phyloP scores from a whole-genome alignment of 1,140 invertebrate genomes.

The Neodiprion fabricii region DNA sequence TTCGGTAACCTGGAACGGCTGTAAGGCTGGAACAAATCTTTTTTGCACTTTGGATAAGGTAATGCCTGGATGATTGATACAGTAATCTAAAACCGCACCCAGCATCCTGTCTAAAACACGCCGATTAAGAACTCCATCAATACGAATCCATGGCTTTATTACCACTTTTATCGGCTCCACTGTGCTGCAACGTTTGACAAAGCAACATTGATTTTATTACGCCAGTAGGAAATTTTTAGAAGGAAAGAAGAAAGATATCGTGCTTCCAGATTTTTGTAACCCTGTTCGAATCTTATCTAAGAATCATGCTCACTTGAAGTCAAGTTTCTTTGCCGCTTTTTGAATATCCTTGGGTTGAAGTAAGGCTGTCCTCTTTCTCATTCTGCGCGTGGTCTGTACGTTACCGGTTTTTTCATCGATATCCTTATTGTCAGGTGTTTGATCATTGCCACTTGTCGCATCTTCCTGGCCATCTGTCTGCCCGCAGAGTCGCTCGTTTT shows the following conservation, averaged over 20 bases:
- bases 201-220: constrained; percentile 16
- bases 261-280: constrained; percentile 13
- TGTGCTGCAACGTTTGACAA: constrained; percentile 42
- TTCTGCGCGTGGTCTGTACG: constrained; percentile 25
- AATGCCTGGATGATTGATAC: constrained; percentile 68
- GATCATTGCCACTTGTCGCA: constrained; percentile 19
- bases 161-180: constrained; percentile 56
- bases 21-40: constrained; percentile 63
- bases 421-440: constrained; percentile 30
- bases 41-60: constrained; percentile 62
- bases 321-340: constrained; percentile 47
- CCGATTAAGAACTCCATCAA: constrained; percentile 77
- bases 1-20: constrained; percentile 62
- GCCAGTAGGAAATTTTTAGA: neutral
- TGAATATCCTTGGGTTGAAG: constrained; percentile 49
- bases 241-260: constrained; percentile 8
- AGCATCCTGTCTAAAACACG: constrained; percentile 74
- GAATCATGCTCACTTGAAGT: constrained; percentile 43
- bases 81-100: constrained; percentile 69
- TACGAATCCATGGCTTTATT: constrained; percentile 74
- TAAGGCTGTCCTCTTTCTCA: constrained; percentile 38
- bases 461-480: constrained; percentile 16
- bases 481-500: neutral
- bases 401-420: neutral
- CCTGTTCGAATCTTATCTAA: neutral